These are phyloP conservation scores for Brachionus sp. DNA, from an alignment of 1,140 invertebrate species.

Conservation along the genomic window DNA sequence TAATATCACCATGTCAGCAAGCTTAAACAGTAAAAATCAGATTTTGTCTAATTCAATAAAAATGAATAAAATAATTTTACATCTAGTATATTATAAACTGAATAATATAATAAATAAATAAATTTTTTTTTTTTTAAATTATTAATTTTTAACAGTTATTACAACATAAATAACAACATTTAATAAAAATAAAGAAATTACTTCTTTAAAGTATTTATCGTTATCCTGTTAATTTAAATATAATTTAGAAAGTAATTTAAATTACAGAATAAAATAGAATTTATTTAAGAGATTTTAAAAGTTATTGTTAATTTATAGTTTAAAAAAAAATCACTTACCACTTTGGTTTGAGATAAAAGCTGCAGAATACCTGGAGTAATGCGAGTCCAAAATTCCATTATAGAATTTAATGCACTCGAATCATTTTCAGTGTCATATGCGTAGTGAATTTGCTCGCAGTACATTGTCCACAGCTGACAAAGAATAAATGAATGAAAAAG, in stretches of 20 bases:
- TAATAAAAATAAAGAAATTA: background rate
- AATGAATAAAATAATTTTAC: conserved; percentile 28
- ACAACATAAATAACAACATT: conserved; percentile 5
- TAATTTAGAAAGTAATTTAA: background rate
- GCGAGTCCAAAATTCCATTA: conserved; percentile 98
- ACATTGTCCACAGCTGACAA: conserved; percentile 89
- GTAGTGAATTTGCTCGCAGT: conserved; percentile 80
- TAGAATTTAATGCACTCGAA: conserved; percentile 63
- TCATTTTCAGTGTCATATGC: conserved; percentile 62
- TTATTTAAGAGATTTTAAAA: no score
- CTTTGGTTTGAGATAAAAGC: conserved; percentile 84
- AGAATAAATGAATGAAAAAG: conserved; percentile 69
- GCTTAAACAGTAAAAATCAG: conserved; percentile 61
- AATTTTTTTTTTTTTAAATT: background rate
- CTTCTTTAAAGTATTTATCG: conserved; percentile 44
- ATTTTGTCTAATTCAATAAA: conserved; percentile 42
- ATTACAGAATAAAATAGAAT: background rate
- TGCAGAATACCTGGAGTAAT: conserved; percentile 91
- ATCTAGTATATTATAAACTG: no score
- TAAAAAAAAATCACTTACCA: conserved; percentile 64
- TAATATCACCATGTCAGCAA: conserved; percentile 93
- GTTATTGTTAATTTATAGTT: background rate
- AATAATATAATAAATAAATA: conserved; percentile 42
- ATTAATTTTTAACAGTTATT: conserved; percentile 5
- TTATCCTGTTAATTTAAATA: conserved; percentile 40